phyloP scores from a whole-genome alignment of 2,113 vertebrate genomes.

The Willisornis vidua region DNA sequence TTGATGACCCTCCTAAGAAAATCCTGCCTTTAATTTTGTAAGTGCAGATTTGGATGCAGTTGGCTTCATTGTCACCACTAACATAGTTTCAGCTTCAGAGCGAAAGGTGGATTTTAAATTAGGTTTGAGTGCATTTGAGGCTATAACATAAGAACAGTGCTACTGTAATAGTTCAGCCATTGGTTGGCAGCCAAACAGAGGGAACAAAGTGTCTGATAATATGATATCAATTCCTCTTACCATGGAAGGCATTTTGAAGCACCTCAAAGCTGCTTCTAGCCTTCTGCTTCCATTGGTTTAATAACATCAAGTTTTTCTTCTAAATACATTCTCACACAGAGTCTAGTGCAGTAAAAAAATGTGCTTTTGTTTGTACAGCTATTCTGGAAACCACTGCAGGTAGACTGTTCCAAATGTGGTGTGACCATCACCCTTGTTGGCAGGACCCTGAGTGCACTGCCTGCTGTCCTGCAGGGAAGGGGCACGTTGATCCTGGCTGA shows the following conservation, averaged over 20 bases:
- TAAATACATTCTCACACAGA: not conserved
- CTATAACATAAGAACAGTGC: not conserved
- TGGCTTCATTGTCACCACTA: not conserved
- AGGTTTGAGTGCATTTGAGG: slow-evolving; percentile 29
- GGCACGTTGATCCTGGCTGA: fast-evolving
- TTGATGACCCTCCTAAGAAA: not conserved
- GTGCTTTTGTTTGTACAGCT: not conserved
- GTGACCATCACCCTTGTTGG: not conserved
- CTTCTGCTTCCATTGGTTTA: not conserved
- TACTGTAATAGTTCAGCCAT: not conserved
- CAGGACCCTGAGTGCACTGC: fast-evolving
- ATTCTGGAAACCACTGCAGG: not conserved
- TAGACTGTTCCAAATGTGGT: not conserved
- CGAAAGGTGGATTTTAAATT: slow-evolving; percentile 50
- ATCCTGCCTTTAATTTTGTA: slow-evolving; percentile 31
- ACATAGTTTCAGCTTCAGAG: not conserved
- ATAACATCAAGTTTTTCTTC: not conserved
- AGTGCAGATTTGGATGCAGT: slow-evolving; percentile 29
- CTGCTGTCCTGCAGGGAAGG: not conserved
- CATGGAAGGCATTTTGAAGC: not conserved
- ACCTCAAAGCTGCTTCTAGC: not conserved
- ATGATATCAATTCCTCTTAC: not conserved
- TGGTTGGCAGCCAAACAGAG: slow-evolving; percentile 25
- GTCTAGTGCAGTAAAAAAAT: not conserved
- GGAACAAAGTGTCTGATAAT: not conserved